A percentile compares a stretch with the other conserved stretches of the same genome.
Conservation (phyloP, 2,113 vertebrate genomes). For the Etheostoma spectabile region DNA sequence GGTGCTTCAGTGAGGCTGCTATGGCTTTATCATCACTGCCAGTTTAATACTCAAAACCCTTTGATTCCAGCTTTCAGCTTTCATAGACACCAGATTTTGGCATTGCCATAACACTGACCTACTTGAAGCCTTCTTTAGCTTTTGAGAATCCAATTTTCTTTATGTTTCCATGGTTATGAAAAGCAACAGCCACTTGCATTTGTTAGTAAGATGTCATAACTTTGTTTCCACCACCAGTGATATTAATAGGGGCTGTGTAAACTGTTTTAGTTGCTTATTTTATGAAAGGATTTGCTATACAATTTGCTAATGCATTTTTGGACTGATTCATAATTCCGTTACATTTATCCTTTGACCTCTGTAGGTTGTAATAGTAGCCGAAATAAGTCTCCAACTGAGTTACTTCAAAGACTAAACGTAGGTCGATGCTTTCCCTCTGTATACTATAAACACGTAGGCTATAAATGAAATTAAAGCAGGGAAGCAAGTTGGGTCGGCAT, state of each 20-base stretch:
- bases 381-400: accelerated
- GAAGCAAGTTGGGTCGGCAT: background rate
- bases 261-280: slow-evolving; percentile 10
- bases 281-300: background rate
- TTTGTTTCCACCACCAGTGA: slow-evolving; percentile 11
- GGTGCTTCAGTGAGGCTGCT: slow-evolving; percentile 34
- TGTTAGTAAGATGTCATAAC: slow-evolving; percentile 27
- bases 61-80: slow-evolving; percentile 54
- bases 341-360: background rate
- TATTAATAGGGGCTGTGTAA: slow-evolving; percentile 5
- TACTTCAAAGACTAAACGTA: background rate
- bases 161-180: slow-evolving; percentile 48
- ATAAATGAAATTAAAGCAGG: background rate
- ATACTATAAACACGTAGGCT: background rate
- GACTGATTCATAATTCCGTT: background rate
- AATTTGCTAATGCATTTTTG: background rate
- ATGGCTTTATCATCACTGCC: slow-evolving; percentile 47
- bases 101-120: slow-evolving; percentile 55
- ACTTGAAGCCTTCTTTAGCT: slow-evolving; percentile 50
- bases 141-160: slow-evolving; percentile 45
- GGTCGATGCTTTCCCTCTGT: too few species aligned
- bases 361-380: background rate
- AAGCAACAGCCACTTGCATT: slow-evolving; percentile 23
- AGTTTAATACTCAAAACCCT: slow-evolving; percentile 48
- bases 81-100: slow-evolving; percentile 51